Percentiles rank a stretch among this genome's conserved stretches.
phyloP scores from a whole-genome alignment of 1,140 invertebrate genomes.

The Cecropterus lyciades region DNA sequence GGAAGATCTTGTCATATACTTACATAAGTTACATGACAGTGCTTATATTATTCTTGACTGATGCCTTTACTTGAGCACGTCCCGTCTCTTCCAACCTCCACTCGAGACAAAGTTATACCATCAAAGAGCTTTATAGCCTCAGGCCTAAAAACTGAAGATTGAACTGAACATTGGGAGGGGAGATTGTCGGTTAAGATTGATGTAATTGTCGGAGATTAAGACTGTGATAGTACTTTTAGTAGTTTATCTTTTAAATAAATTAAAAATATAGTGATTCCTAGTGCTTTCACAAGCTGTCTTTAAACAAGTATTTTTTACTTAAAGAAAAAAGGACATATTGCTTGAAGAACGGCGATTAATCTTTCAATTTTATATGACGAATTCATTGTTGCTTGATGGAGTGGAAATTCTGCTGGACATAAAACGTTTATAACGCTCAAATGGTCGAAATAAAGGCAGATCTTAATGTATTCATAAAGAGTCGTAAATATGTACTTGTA shows the following conservation, averaged over 20 bases:
- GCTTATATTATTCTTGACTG: constrained; percentile 16
- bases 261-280: too few species aligned
- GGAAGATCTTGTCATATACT: background rate
- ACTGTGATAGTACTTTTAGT: background rate
- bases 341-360: too few species aligned
- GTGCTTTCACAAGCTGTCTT: too few species aligned
- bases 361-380: too few species aligned
- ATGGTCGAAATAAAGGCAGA: background rate
- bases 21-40: constrained; percentile 14
- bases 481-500: constrained; percentile 6
- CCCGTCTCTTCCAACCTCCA: constrained; percentile 6
- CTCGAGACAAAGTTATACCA: constrained; percentile 31
- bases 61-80: constrained; percentile 27
- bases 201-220: background rate
- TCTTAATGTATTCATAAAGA: constrained; percentile 13
- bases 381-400: too few species aligned
- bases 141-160: constrained; percentile 17
- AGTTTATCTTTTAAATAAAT: background rate
- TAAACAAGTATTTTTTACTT: too few species aligned
- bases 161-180: background rate
- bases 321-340: too few species aligned
- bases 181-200: constrained; percentile 16
- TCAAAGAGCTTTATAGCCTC: constrained; percentile 23
- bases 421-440: background rate
- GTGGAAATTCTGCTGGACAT: background rate